Evolutionary conservation across 2,113 vertebrate species (phyloP).

Genomic region (Propithecus coquereli): DNA sequence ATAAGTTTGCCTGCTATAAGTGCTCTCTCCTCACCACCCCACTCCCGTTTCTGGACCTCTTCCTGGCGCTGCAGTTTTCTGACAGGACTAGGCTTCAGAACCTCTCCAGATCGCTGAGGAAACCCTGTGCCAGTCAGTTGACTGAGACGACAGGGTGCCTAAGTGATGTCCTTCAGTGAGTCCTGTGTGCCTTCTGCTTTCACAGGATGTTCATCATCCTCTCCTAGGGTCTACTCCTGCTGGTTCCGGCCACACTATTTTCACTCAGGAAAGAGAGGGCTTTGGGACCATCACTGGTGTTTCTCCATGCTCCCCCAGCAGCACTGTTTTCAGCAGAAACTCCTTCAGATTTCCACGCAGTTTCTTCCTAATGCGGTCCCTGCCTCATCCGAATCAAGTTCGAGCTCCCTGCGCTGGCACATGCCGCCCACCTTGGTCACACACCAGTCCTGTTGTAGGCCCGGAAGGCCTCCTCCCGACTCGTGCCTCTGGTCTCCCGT

Average conservation of each 20-base stretch:
- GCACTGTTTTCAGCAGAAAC: neutral
- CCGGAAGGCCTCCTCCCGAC: fast-evolving
- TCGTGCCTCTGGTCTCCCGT: fast-evolving
- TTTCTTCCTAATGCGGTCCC: neutral
- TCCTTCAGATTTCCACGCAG: neutral
- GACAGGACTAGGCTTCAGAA: neutral
- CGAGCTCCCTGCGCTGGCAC: neutral
- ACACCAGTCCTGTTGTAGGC: fast-evolving
- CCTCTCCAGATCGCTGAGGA: neutral
- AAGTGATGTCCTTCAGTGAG: fast-evolving
- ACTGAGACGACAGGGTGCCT: neutral
- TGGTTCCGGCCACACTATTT: fast-evolving
- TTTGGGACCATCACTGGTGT: fast-evolving
- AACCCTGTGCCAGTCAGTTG: neutral
- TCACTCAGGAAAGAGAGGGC: neutral
- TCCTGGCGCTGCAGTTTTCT: neutral
- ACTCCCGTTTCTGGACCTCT: neutral
- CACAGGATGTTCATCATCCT: fast-evolving
- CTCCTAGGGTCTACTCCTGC: neutral
- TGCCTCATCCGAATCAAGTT: neutral
- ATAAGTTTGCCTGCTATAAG: neutral
- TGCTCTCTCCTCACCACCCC: neutral
- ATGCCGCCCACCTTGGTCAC: fast-evolving
- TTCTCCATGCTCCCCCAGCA: neutral
- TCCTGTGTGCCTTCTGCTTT: neutral